Conservation (phyloP, 2,113 vertebrate species). For the Zonotrichia leucophrys region DNA sequence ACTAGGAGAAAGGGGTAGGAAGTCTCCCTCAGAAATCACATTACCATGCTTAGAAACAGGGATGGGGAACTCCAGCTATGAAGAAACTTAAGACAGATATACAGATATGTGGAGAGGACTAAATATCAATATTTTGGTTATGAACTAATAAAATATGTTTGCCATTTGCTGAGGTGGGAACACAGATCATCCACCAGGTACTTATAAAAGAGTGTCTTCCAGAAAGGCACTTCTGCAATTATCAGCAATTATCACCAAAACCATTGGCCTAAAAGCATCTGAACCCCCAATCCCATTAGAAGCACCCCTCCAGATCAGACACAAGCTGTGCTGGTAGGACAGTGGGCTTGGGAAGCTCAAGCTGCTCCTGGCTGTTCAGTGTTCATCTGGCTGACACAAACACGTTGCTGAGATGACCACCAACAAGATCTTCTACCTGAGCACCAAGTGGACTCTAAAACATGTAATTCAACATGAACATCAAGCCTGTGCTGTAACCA, state of each 20-base stretch:
- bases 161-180: not conserved
- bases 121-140: not conserved
- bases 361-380: not conserved
- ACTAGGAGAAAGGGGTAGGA: not conserved
- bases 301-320: not conserved
- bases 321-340: not conserved
- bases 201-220: not conserved
- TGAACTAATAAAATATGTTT: not conserved
- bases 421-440: not conserved
- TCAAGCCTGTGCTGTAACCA: not conserved
- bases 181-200: not conserved
- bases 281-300: not conserved
- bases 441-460: not conserved
- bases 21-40: not conserved
- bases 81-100: not conserved
- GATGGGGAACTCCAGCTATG: not conserved
- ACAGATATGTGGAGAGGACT: not conserved
- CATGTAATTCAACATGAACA: fast-evolving
- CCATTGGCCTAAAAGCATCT: not conserved
- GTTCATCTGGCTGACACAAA: not conserved
- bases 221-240: not conserved
- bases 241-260: too few relatives aligned
- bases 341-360: not conserved
- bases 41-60: not conserved
- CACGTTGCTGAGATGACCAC: fast-evolving